Evolutionary conservation across 2,888 invertebrate species (phyloP).

Genomic region (Eupithecia exiguata): DNA sequence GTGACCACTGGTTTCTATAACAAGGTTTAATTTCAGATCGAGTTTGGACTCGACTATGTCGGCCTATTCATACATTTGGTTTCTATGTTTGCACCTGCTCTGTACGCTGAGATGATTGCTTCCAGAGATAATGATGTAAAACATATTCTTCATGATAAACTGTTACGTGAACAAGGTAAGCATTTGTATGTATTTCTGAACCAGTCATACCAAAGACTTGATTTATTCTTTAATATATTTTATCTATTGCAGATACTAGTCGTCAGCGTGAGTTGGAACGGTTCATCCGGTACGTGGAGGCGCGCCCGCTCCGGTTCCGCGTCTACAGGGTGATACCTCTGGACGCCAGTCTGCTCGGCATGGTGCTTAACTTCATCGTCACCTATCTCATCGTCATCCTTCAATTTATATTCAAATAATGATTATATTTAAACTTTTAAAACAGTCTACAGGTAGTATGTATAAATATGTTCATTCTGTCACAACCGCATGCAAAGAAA

Average conservation of each 20-base stretch:
- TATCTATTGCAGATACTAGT: neutral
- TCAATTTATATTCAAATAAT: neutral
- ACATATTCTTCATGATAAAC: neutral
- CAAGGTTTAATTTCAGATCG: neutral
- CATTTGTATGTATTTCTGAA: neutral
- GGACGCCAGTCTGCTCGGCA: neutral
- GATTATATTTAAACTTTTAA: no score
- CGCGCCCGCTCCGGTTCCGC: neutral
- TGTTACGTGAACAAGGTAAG: neutral
- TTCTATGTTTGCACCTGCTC: neutral
- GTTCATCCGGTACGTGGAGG: slow-evolving; percentile 3
- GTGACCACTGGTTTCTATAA: no score
- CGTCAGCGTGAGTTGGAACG: slow-evolving; percentile 1
- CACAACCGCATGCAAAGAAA: no score
- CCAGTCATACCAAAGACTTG: neutral
- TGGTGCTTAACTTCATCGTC: neutral
- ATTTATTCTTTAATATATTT: neutral
- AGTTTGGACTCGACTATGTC: neutral
- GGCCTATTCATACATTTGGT: neutral
- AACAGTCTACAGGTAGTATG: no score
- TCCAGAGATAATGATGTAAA: neutral
- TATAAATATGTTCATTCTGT: no score
- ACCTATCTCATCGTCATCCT: neutral
- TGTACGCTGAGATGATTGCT: neutral
- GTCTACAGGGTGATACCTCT: neutral